Evolutionary conservation across 2,888 invertebrate species (phyloP), one percentile per base, ranked within the genome.

Genomic region (Catocala nupta): DNA sequence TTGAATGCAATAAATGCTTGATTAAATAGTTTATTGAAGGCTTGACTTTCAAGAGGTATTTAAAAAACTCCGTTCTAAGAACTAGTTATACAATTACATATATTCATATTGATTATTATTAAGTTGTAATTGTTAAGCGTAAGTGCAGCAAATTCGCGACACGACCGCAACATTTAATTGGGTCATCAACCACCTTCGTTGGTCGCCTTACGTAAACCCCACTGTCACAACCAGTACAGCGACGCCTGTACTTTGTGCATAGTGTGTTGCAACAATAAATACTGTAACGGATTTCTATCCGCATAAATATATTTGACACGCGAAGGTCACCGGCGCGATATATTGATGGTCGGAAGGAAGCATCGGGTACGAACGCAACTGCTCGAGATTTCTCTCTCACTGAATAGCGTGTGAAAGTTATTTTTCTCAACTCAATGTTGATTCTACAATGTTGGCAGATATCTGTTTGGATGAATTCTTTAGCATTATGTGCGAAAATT

Each of bases 331-430:
- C 64, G 52, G 59, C 55, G 60, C 55, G 55, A 65, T 55, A 62
- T 66, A 78, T 66, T 63, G 62, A 50, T 47, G 42, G 81, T 84
- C 86, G 88, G 90, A 90, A 91, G 91, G 89, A 90, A 90, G 84
- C 81, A 49, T 59, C 63, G 57, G 57, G 45, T 77, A 71, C 74
- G 75, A 77, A 75, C 72, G 67, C 67, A 71, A 71, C 75, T 64
- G 57, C 61, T 67, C 70, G 73, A 86, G 88, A 89, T 90, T 90
- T 91, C 89, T 90, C 88, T 89, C 86, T 82, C 79, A 78, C 74
- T 69, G 76, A 76, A 82, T 81, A 77, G 82, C 87, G 85, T 88
- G 91, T 90, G 93, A 93, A 93, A 93, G 92, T 91, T 86, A 90
- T 91, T 90, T 89, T 87, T 88, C 85, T 89, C 82, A 84, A 80